These are phyloP conservation scores for Ernsta delagoae DNA, from an alignment of 2,888 invertebrate species.

Conservation along the genomic window DNA sequence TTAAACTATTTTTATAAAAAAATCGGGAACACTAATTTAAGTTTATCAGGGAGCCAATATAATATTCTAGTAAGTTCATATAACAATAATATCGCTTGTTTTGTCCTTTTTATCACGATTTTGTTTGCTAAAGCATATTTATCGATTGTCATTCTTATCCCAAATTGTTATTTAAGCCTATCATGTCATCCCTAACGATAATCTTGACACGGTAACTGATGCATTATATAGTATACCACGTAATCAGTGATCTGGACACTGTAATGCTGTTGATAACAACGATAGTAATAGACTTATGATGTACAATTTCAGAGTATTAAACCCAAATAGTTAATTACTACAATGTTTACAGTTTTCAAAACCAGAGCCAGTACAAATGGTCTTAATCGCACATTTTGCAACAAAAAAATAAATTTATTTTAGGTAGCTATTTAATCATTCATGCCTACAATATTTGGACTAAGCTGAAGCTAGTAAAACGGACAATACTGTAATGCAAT, in stretches of 20 bases:
- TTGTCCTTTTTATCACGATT: conserved; percentile 65
- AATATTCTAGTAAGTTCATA: conserved; percentile 14
- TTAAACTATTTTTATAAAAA: too few species aligned
- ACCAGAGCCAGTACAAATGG: too few species aligned
- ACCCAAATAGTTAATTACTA: background rate
- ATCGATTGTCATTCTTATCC: conserved; percentile 51
- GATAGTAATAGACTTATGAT: conserved; percentile 7
- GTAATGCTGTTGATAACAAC: conserved; percentile 1
- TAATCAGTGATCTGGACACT: conserved; percentile 3
- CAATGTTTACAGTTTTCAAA: too few species aligned
- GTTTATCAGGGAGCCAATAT: too few species aligned
- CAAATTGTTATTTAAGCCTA: conserved; percentile 68
- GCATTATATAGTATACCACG: conserved; percentile 20
- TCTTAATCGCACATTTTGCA: too few species aligned
- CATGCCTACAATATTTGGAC: too few species aligned
- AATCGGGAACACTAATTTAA: too few species aligned
- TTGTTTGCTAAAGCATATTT: conserved; percentile 67
- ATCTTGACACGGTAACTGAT: conserved; percentile 36
- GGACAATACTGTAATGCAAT: background rate
- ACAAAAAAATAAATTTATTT: too few species aligned
- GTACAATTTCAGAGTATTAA: background rate
- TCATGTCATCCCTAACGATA: conserved; percentile 52
- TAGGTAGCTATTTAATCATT: too few species aligned
- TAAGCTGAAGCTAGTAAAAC: too few species aligned
- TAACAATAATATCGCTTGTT: conserved; percentile 56